Base-by-base conservation (phyloP, 2,797 vertebrate genomes). In the Diceros bicornis region DNA sequence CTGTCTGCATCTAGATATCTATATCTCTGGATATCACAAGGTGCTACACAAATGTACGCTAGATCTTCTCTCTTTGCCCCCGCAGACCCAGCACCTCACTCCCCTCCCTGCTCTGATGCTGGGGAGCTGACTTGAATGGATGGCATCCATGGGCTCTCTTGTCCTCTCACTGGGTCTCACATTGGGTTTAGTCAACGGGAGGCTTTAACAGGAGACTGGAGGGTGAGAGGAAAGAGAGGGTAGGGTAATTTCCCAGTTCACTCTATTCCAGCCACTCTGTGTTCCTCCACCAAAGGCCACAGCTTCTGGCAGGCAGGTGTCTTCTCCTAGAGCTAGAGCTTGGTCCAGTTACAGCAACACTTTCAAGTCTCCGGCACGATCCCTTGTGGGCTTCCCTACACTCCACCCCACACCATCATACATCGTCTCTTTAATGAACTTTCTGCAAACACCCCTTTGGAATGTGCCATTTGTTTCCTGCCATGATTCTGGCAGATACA, bases 401-500 rank as follows among this genome's bases (percentile, higher is more conserved):
- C 47, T 52, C 64, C 32, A 17, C 21, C 74, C 74, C 66, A 57
- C n/a, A 7, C 5, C 27, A 29, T 12, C 6, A 3, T 20, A 6
- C 21, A 32, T 7, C 4, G 2, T 47, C 34, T 64, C 21, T 52
- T 71, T 14, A 37, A 69, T 34, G n/a, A 52, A 57, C 32, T 74
- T 79, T 62, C 72, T 81, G 64, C 34, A 34, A 47, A 55, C 44
- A 44, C 10, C 17, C 47, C 20, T 52, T 85, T 59, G 41, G 68
- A 92, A 66, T 34, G 9, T 59, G 34, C 47, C 88, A 10, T 94
- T 87, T 93, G 59, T 94, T 89, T 83, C 86, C 44, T 62, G 52
- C 75, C 64, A 12, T 1, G 52, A 79, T 96, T 86, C 91, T 84
- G 52, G 85, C 25, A 66, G 93, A 86, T 68, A 93, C 62, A 74